Evolutionary conservation across 1,140 invertebrate genomes (phyloP), one percentile per base, ranked within the genome.

Genomic region (Aphaenogaster rudis): DNA sequence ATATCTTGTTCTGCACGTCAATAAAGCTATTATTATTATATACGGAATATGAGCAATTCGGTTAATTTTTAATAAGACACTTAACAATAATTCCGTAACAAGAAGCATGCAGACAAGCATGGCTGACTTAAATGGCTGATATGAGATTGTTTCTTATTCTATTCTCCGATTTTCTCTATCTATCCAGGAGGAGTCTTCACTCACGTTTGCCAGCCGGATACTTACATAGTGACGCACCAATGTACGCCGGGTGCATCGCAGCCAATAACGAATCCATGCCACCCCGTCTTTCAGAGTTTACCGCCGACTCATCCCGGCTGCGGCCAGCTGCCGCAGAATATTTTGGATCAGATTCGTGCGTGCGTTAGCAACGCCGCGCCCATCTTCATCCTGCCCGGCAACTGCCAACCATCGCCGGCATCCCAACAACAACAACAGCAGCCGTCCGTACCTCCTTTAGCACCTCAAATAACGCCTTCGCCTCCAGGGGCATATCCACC

Each of bases 371-470:
- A 84, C 11, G 45, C 93, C 1, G 54, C 91, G 17, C 94, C 94
- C 1, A 94, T 95, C 42, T 94, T 95, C 63, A 95, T 95, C 17
- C 86, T 95, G 0, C 95, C 94, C 0, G 92, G 78, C 54, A 91
- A 80, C 42, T 92, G 82, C 78, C 90, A 77, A 64, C 77, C 90
- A 80, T 88, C 89, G 33, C 28, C 80, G 13, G n/a, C 33, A 28
- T 28, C 61, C 42, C 86, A 80, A 39, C 87, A 77, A n/a, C 87
- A 77, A n/a, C 52, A 80, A 33, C 81, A 66, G 9, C n/a, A 50
- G 8, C 81, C 84, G 15, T 17, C 13, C n/a, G 0, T 71, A 45
- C 42, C 54, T 33, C 80, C 42, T 69, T 69, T 50, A 13, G 6
- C 3, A 69, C 42, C 42, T 69, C 66, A 69, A 69, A 69, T 50